These are phyloP conservation scores for Entelurus aequoreus DNA, from an alignment of 2,113 vertebrate species.

Conservation along the genomic window DNA sequence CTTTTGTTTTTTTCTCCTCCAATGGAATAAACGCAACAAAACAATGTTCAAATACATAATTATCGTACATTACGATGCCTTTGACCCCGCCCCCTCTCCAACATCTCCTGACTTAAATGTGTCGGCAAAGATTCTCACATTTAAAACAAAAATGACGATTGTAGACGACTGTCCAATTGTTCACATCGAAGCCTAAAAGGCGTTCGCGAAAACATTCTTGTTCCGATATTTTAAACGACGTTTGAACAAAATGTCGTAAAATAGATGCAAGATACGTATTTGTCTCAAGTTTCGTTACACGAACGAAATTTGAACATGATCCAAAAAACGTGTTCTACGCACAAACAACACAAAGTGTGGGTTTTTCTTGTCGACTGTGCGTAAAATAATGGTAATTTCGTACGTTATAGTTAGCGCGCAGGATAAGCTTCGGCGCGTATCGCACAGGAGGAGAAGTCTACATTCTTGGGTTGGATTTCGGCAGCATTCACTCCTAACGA, in stretches of 20 bases:
- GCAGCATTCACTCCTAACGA: not conserved
- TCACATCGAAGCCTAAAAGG: not conserved
- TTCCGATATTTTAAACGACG: no score
- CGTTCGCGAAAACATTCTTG: no score
- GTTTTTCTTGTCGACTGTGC: no score
- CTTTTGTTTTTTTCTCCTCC: constrained; percentile 9
- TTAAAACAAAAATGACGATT: no score
- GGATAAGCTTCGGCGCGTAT: not conserved
- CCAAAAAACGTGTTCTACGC: not conserved
- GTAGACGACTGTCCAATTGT: not conserved
- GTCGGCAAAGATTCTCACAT: constrained; percentile 5
- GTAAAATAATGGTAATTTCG: not conserved
- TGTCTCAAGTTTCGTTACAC: not conserved
- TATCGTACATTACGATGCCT: constrained; percentile 37
- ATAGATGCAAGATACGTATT: not conserved
- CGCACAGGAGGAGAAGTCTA: not conserved
- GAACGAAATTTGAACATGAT: not conserved
- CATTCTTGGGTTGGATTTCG: constrained; percentile 18
- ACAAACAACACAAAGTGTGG: no score
- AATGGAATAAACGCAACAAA: constrained; percentile 35
- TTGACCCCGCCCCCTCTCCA: not conserved
- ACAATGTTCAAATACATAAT: constrained; percentile 37
- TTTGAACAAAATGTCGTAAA: no score
- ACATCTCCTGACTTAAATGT: not conserved
- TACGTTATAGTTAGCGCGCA: not conserved